Conservation (phyloP, 2,113 vertebrate genomes). For the Sinosuthora webbiana region DNA sequence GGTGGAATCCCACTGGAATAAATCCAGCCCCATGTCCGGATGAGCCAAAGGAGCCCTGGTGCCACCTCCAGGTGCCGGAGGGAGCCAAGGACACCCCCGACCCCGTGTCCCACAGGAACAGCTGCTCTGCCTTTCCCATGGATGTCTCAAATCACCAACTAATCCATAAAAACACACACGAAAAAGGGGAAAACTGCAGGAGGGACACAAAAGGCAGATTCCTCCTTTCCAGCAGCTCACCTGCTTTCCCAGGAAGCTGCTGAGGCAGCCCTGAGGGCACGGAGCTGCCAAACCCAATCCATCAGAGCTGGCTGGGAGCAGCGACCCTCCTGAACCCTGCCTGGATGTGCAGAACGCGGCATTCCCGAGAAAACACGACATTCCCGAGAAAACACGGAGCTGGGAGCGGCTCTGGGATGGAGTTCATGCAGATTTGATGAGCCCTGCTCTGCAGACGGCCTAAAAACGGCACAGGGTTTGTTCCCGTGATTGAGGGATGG, state of each 20-base stretch:
- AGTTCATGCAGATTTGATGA: not conserved
- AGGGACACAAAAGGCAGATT: not conserved
- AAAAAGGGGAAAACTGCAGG: not conserved
- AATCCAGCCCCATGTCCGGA: fast-evolving
- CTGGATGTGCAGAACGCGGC: not conserved
- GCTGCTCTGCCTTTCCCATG: not conserved
- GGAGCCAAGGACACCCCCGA: not conserved
- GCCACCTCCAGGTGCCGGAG: not conserved
- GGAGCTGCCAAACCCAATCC: not conserved
- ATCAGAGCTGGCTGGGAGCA: not conserved
- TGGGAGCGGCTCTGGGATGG: too few species aligned
- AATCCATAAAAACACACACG: not conserved
- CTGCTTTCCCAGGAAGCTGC: not conserved
- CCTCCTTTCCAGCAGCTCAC: not conserved
- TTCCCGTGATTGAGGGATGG: fast-evolving
- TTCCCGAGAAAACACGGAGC: not conserved
- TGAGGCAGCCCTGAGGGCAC: not conserved
- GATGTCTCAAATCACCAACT: not conserved
- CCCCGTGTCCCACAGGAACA: fast-evolving
- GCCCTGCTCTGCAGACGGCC: not conserved
- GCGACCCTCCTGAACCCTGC: not conserved
- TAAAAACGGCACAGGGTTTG: not conserved
- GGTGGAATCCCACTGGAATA: fast-evolving
- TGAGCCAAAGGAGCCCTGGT: not conserved
- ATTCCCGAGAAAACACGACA: too few species aligned